phyloP scores from a whole-genome alignment of 2,888 invertebrate species.

The Ophioninae sp. region DNA sequence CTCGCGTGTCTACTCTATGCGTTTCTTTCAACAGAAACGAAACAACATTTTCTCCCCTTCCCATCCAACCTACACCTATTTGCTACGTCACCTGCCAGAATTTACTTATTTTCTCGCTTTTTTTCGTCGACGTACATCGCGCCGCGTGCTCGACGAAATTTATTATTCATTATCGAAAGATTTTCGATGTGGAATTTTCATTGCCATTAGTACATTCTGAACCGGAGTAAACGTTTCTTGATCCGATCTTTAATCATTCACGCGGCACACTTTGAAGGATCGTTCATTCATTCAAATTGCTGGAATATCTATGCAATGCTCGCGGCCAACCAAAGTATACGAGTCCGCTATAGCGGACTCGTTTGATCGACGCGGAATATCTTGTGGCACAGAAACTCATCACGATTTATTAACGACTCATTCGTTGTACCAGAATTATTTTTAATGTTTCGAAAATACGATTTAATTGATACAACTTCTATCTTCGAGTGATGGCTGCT shows the following conservation, averaged over 20 bases:
- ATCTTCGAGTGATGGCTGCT: neutral
- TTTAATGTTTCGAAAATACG: too few relatives aligned
- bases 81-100: neutral
- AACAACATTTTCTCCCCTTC: conserved; percentile 34
- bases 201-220: neutral
- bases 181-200: neutral
- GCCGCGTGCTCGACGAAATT: conserved; percentile 3
- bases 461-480: too few relatives aligned
- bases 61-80: neutral
- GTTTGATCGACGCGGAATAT: neutral
- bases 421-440: too few relatives aligned
- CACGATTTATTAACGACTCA: neutral
- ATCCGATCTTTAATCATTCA: neutral
- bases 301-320: neutral
- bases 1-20: conserved; percentile 36
- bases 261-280: neutral
- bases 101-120: neutral
- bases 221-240: neutral
- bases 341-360: too few relatives aligned
- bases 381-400: neutral
- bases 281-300: neutral
- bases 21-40: conserved; percentile 41
- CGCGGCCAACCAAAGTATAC: neutral
- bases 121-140: conserved; percentile 20
- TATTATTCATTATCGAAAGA: conserved; percentile 2